These are phyloP conservation scores for Toxotes jaculatrix DNA, from an alignment of 2,113 vertebrate genomes.

Conservation along the genomic window DNA sequence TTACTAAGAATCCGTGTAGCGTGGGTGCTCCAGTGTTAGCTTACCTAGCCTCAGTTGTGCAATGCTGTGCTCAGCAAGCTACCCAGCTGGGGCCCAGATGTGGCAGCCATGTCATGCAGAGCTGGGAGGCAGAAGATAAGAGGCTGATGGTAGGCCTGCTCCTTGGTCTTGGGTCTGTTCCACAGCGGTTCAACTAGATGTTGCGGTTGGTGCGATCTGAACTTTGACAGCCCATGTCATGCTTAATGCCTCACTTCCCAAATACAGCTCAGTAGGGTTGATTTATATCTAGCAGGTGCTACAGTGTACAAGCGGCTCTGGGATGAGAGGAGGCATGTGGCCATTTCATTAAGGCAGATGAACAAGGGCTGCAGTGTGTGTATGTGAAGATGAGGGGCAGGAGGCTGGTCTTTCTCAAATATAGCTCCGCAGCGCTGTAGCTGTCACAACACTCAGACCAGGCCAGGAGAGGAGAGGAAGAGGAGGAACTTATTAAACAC, in stretches of 20 bases:
- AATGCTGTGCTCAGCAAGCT: conserved; percentile 66
- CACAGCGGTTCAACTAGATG: conserved; percentile 81
- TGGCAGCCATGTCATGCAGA: conserved; percentile 79
- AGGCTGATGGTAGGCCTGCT: conserved; percentile 58
- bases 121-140: conserved; percentile 81
- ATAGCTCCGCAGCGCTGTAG: conserved; percentile 61
- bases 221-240: conserved; percentile 86
- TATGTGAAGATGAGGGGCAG: conserved; percentile 63
- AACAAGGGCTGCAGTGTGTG: conserved; percentile 77
- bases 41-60: conserved; percentile 38
- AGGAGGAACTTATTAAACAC: conserved; percentile 66
- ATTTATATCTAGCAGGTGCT: conserved; percentile 90
- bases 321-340: conserved; percentile 80
- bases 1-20: conserved; percentile 20
- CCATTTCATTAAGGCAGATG: conserved; percentile 77
- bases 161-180: conserved; percentile 73
- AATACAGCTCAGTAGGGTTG: conserved; percentile 82
- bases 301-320: conserved; percentile 70
- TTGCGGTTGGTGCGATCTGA: conserved; percentile 83
- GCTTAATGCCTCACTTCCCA: conserved; percentile 88
- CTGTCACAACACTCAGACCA: conserved; percentile 73
- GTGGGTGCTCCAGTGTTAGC: conserved; percentile 52
- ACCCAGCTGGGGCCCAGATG: conserved; percentile 86
- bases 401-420: conserved; percentile 80
- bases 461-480: conserved; percentile 48